A percentile compares a stretch with the other conserved stretches of the same genome.
Conservation (phyloP, 2,797 vertebrate genomes). For the Orestias chungarensis region DNA sequence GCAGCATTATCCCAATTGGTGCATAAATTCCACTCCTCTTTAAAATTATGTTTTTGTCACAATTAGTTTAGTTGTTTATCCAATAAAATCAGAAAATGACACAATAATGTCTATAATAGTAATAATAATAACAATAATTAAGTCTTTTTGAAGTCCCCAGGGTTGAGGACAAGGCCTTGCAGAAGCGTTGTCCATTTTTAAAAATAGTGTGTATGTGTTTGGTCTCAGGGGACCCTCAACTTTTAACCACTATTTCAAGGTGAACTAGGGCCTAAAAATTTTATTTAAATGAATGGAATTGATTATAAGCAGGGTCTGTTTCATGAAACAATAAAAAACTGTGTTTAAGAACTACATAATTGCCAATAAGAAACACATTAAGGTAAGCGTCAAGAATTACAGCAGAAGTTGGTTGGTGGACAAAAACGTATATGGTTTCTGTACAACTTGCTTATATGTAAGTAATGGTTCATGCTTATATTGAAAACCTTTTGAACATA, state of each 20-base stretch:
- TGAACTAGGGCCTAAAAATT: neutral
- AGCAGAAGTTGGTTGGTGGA: neutral
- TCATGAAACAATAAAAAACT: neutral
- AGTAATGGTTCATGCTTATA: neutral
- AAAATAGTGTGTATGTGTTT: neutral
- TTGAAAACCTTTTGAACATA: neutral
- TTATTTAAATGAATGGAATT: neutral
- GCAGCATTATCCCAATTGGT: slow-evolving; percentile 5
- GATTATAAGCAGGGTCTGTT: neutral
- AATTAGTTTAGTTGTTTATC: neutral
- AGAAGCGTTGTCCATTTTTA: neutral
- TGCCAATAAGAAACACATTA: neutral
- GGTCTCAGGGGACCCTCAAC: neutral
- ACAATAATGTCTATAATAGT: neutral
- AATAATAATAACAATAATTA: too few relatives aligned
- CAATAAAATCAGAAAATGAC: neutral
- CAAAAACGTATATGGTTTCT: neutral
- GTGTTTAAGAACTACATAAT: neutral
- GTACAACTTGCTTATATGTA: neutral
- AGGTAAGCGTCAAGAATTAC: neutral
- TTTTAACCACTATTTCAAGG: neutral
- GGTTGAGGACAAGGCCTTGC: neutral
- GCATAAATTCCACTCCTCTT: slow-evolving; percentile 23
- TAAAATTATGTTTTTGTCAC: neutral
- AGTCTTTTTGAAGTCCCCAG: neutral